Base-by-base conservation (phyloP, 2,113 vertebrate species). In the Psettodes erumei region DNA sequence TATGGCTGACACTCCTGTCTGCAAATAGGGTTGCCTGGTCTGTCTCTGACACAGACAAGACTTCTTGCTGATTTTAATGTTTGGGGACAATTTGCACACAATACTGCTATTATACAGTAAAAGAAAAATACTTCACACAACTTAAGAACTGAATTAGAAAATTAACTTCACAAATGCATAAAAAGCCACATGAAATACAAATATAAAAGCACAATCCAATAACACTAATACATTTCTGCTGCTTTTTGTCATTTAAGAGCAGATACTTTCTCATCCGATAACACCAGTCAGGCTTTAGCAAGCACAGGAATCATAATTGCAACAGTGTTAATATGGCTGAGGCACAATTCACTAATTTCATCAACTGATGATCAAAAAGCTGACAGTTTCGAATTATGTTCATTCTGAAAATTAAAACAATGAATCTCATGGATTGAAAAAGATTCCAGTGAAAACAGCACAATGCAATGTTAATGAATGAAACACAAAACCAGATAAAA, bases 401-500 rank as follows among this genome's bases (percentile, higher is more conserved):
- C 23, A 65, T 38, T 53, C 50, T 56, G 27, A 65, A 60, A 84
- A 66, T 23, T n/a, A 64, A 48, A 71, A 48, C 12, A 53, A 33
- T 42, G 9, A 48, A 47, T 58, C 1, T 18, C 12, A 58, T 70
- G 28, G 9, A 32, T 19, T 75, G 60, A 79, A 79, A 68, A 16
- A 30, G 68, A 68, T 28, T 30, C 6, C 9, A 5, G 10, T 23
- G 56, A 67, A 8, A 32, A 23, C 28, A 71, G 30, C 32, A 48
- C 1, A 27, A 73, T 38, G 43, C 23, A 58, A 63, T 65, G 68
- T n/a, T n/a, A 58, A 43, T n/a, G n/a, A 38, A 62, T 63, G 27
- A 66, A 54, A 70, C 55, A 83, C 54, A 67, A 70, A 64, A 74
- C n/a, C 28, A 67, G 69, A 60, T 10, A 40, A 25, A 84, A 35